Evolutionary conservation across 2,113 vertebrate species (phyloP).

Genomic region (Myrmecobius fasciatus): DNA sequence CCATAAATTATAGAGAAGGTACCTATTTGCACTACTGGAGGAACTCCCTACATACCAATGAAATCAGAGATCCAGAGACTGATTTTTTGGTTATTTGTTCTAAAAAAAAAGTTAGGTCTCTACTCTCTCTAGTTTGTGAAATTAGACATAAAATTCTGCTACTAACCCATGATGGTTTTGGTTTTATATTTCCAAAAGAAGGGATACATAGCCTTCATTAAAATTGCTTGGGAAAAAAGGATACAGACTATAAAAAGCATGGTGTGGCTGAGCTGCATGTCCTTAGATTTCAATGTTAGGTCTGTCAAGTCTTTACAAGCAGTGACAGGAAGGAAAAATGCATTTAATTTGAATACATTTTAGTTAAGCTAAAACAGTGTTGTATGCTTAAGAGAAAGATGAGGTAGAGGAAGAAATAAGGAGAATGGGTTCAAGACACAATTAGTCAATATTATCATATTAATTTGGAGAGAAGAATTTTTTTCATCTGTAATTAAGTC

Average conservation of each 20-base stretch:
- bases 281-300: not conserved
- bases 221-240: not conserved
- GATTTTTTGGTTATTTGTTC: not conserved
- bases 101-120: not conserved
- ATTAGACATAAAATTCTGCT: not conserved
- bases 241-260: constrained; percentile 43
- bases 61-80: not conserved
- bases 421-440: not conserved
- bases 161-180: not conserved
- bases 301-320: not conserved
- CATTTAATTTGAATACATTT: not conserved
- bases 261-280: not conserved
- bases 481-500: constrained; percentile 3
- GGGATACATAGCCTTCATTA: not conserved
- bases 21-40: not conserved
- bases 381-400: constrained; percentile 27
- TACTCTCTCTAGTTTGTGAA: not conserved
- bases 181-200: not conserved
- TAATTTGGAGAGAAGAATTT: not conserved
- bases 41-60: not conserved
- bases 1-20: not conserved
- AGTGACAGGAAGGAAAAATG: constrained; percentile 18
- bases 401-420: not conserved
- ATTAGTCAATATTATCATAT: constrained; percentile 21
- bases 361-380: constrained; percentile 3